Evolutionary conservation across 1,140 invertebrate genomes (phyloP), one percentile per base, ranked within the genome.

Genomic region (Philaenus spumarius): DNA sequence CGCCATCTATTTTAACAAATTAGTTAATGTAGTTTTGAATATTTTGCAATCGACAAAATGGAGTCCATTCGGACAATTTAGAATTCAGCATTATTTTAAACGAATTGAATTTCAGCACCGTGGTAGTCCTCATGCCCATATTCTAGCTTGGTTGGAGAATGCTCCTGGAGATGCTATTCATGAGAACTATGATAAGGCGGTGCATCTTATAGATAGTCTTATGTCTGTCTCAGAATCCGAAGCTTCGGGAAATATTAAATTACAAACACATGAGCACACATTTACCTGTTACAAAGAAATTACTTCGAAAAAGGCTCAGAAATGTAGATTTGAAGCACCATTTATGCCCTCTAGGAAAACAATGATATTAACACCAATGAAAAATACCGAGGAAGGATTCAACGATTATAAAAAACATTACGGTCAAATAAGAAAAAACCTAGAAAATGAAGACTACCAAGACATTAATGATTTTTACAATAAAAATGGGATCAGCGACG

Each of bases 31-130:
- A 35, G 42, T 34, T 30, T 9, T 34, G 2, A 34, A 34, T 17
- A 55, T 20, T 17, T 51, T 46, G 22, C 23, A 58, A 17, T 26
- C 58, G 55, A 61, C 62, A 47, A 62, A 30, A 6, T 17, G 62
- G 62, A 55, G n/a, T n/a, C 67, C 66, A 9, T 70, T 70, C 46
- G 43, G 53, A 50, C 60, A 65, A 53, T 67, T 68, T 57, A 30
- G 47, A 35, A 54, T 68, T 40, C 2, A 60, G 1, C 17, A 70
- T 54, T 71, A 66, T 42, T 70, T 67, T 35, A 66, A 60, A 64
- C 40, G 66, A 52, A 65, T 68, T 61, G 72, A 68, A 65, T 74
- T 69, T 66, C 69, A 68, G 60, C 64, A 69, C 67, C 62, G 55
- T 52, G 72, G 66, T 22, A 73, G 68, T 65, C 71, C 63, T 55